Base-by-base conservation (phyloP, 2,113 vertebrate genomes). In the Sapajus apella region DNA sequence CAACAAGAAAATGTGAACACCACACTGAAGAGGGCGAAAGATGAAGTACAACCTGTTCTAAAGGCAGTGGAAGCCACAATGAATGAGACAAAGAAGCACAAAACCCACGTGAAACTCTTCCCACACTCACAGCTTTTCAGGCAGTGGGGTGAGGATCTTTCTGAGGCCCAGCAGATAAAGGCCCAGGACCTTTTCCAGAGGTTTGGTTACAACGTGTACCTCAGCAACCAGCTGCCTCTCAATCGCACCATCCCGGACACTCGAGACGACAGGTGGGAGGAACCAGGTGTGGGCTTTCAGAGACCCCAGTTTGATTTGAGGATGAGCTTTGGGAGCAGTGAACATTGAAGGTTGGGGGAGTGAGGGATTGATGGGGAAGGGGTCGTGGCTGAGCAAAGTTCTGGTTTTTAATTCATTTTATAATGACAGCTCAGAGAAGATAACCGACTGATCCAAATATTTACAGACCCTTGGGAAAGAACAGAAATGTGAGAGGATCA, bases 141-240 rank as follows among this genome's bases (percentile, higher is more conserved):
- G 56, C 2, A 32, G 2, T 98, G 98, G 98, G 96, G 96, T 13
- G 16, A 79, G 50, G 84, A 50, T n/a, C 97, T 98, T 40, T 91
- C 77, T 5, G 96, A 97, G 70, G 90, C 91, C 18, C 70, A 98
- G 23, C 96, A 98, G 95, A 88, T 56, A 47, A 13, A 43, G 83
- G 97, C 96, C 4, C 55, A 97, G 95, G 77, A 97, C 11, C 93
- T 98, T 56, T 98, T 98, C 40, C 17, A 32, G 55, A 97, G 50
- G 61, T 98, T 97, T 43, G 95, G 97, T 2, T 98, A 97, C 96
- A 98, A 98, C 0, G 95, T 85, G 50, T 98, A 97, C 50, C 95
- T 98, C 30, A 95, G 98, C 58, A 64, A 98, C 56, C 94, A 6
- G 14, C 35, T 98, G 11, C 96, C 98, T 43, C 76, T 97, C 43